Evolutionary conservation across 2,888 invertebrate genomes (phyloP), one percentile per base, ranked within the genome.

Genomic region (Eupsilia transversa): DNA sequence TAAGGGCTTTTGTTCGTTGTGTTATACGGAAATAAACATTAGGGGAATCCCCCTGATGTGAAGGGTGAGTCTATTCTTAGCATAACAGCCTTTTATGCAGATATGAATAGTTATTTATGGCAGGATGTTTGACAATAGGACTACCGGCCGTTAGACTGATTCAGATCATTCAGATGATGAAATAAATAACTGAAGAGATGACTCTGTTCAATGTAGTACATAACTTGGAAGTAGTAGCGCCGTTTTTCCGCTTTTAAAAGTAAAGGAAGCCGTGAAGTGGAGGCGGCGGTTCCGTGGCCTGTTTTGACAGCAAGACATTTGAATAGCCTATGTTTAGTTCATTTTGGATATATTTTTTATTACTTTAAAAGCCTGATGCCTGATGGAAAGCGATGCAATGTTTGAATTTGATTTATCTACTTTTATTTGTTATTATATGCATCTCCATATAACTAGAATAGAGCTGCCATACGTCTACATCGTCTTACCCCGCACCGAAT

Each of bases 31-130:
- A 73, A 74, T 73, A 65, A 59, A 74, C 38, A 77, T 60, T 43
- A 57, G 77, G 86, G 86, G 85, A 73, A 76, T 63, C 66, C 77
- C 85, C 86, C 54, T 35, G 33, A 65, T 41, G 35, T 49, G 57
- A 71, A 71, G 60, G 41, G 74, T 72, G 33, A 17, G 33, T 54
- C 17, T 80, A 70, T 72, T 66, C 35, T 27, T 64, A 60, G 54
- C 66, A 66, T 56, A 79, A 56, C 38, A 56, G 38, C 1, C 9
- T 35, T 52, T 52, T 67, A 52, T 52, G n/a, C 12, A 38, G 27
- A 30, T 38, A 33, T 59, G 27, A 6, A 27, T 38, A 12, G 46
- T 56, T 30, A 60, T 72, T 79, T 67, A n/a, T 6, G 33, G 6
- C 72, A 52, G 83, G 80, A 67, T 79, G 82, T 83, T 72, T 69